Base-by-base conservation (phyloP, 2,888 invertebrate species). In the Archips crataeganus region DNA sequence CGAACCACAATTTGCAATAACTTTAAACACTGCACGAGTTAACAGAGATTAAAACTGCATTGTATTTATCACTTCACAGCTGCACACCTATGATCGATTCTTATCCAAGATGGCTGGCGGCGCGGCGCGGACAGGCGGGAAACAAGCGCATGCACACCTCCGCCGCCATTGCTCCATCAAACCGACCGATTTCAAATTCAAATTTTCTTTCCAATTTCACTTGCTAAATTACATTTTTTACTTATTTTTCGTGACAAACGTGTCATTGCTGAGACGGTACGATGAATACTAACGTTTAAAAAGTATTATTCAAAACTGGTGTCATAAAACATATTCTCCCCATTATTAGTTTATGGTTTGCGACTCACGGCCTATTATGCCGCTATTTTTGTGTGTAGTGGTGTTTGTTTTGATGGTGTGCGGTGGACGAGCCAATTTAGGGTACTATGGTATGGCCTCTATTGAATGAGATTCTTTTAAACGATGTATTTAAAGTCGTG, bases 281-380 rank as follows among this genome's bases (percentile, higher is more conserved):
- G 87, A 80, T 84, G 82, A 85, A 87, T 83, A 94, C 94, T 94
- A 92, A 94, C 89, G 85, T 82, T 87, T 87, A 90, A 92, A 94
- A 92, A 92, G 88, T 76, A 76, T 82, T 90, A 93, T 94, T 93
- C 92, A 93, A 90, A 94, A 91, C 90, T 90, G 85, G 90, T 90
- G 87, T 87, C 93, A 94, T 94, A 94, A 94, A 94, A 92, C 91
- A 94, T 92, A 90, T 87, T 78, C 92, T 94, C 94, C 94, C 94
- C 91, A 93, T 94, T 94, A 94, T 94, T 94, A 93, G 93, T 94
- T 93, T 93, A 93, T 92, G 89, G 90, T 82, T 87, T 88, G 90
- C 88, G 91, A 92, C 91, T 92, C 91, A 86, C 86, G 82, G 85
- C 88, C 93, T 90, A 93, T 94, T 94, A 93, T 94, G 86, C 84